Base-by-base conservation (phyloP, 2,888 invertebrate species). In the Polyploca ridens region DNA sequence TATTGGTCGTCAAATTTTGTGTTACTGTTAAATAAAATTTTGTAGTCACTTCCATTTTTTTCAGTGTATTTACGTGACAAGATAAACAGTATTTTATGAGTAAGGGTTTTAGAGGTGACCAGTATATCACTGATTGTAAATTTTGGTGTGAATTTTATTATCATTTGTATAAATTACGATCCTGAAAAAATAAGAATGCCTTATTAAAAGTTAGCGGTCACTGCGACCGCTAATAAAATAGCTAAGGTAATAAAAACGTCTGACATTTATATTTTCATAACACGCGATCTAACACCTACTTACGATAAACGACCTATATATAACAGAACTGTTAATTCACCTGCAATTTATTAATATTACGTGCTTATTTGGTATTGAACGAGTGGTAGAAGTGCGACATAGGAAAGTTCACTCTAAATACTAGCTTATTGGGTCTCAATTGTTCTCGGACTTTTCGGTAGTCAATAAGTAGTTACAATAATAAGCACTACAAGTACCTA, bases 201-300 rank as follows among this genome's bases (percentile, higher is more conserved):
- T 14, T 49, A 49, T 5, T 49, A 6, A 49, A 49, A 49, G 11
- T 7, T 41, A 35, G 57, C 16, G 57, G 57, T 57, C 38, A 63
- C 57, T 63, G 10, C 54, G 54, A 19, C 19, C 54, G 54, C 54
- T 19, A 54, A 54, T 54, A 54, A 54, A 54, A 54, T 54, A 2
- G 54, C 19, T 54, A 54, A 54, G 54, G 54, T 19, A 69, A 69
- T 75, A 69, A 75, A 75, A 62, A 71, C 62, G 68, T 62, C 64
- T 65, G 63, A 62, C 19, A 63, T 46, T 60, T 57, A 67, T 38
- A 63, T 69, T 66, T 64, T 70, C 66, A 64, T 62, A 63, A 63
- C 74, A 75, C 69, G 74, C 74, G 44, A 73, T 58, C 63, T 66
- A 65, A 63, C 74, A 69, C 69, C 69, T 68, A 71, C 68, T 66